Base-by-base conservation (phyloP, 2,797 vertebrate genomes). In the Tinamus major region DNA sequence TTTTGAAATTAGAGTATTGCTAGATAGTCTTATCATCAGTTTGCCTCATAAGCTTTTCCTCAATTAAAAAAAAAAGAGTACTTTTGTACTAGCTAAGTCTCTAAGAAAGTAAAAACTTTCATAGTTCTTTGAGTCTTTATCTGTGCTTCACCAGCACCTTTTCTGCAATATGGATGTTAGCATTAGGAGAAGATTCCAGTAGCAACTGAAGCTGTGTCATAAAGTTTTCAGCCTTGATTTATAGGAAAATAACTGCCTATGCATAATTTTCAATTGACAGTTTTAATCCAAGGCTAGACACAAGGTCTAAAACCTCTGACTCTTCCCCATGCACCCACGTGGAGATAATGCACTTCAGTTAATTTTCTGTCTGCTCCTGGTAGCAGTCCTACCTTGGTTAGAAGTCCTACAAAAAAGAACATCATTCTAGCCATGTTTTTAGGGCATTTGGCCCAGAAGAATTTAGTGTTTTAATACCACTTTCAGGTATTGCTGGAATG, bases 41-140 rank as follows among this genome's bases (percentile, higher is more conserved):
- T 94, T 78, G 48, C 35, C 59, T 87, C 33, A 29, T 80, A 95
- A 91, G 63, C 37, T 89, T 92, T 87, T 83, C 85, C 70, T 89
- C 89, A 83, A 39, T 42, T 61, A 70, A 91, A 87, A 85, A 79
- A 91, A 87, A 85, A 75, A 75, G 10, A 15, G 79, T 42, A 12
- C 74, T 89, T 87, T 69, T 80, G 51, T 59, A 15, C 37, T 42
- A 64, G 51, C 49, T 83, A 44, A 85, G 44, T 29, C 37, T 78
- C 91, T 85, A 6, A 24, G 10, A 49, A 49, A 49, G 48, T 49
- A 49, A 49, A 11, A 12, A 49, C 48, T 90, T 76, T 71, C 49
- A 53, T 29, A 65, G 58, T 64, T 90, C 44, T 90, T 69, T 31
- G 51, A 89, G 63, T 56, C 67, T 46, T 56, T 39, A 3, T 35